A percentile compares a stretch with the other conserved stretches of the same genome.
These are phyloP conservation scores for Phaenicophaeus curvirostris DNA, from an alignment of 2,797 vertebrate species.

Conservation along the genomic window DNA sequence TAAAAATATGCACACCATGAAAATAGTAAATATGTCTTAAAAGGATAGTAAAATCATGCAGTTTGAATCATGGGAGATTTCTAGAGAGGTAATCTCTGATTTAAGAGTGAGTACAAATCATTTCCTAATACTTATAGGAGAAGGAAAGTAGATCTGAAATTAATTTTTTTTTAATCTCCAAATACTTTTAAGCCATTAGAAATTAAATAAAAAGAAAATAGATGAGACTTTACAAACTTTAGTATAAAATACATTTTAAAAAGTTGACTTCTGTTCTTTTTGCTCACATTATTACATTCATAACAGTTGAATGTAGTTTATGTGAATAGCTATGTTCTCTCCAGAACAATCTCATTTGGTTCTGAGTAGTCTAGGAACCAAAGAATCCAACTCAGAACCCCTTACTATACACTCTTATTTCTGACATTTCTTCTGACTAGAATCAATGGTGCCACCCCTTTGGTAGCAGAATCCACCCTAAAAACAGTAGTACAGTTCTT, in stretches of 20 bases:
- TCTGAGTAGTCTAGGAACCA: not conserved
- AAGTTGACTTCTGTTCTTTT: not conserved
- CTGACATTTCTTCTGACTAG: not conserved
- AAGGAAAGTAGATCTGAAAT: not conserved
- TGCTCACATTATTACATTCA: not conserved
- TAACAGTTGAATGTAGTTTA: not conserved
- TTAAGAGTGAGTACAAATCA: not conserved
- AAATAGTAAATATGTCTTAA: slow-evolving; percentile 40
- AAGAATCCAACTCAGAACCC: not conserved
- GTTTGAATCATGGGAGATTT: not conserved
- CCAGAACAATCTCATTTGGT: not conserved
- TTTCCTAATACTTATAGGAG: not conserved
- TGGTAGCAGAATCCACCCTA: not conserved
- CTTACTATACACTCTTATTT: not conserved
- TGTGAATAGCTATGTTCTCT: not conserved
- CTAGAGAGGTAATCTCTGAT: not conserved
- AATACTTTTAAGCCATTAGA: not conserved
- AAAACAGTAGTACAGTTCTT: not conserved
- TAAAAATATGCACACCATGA: slow-evolving; percentile 10
- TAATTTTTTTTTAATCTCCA: not conserved
- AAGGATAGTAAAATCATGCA: not conserved
- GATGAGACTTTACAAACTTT: not conserved
- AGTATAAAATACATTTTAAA: not conserved
- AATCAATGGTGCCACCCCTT: not conserved
- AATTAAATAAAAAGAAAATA: not conserved